Conservation (phyloP, 92 coral and sea anemone genomes). For the Porites cylindrica region DNA sequence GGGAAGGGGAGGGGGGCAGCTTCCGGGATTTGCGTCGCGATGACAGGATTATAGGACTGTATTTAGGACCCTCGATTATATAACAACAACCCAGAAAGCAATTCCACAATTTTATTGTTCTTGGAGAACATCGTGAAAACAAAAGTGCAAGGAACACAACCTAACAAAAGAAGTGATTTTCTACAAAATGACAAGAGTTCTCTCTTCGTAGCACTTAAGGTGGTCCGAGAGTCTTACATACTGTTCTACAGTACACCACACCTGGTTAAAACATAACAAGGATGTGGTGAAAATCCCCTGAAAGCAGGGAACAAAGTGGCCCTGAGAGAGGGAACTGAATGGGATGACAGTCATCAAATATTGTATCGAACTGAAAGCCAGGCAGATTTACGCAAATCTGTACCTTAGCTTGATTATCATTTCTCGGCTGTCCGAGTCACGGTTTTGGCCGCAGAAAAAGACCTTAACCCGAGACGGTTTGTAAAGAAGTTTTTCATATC, state of each 20-base stretch:
- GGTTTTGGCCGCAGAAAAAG: too few species aligned
- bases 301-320: neutral
- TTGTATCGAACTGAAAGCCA: too few species aligned
- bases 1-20: too few species aligned
- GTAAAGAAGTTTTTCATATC: too few species aligned
- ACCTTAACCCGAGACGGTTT: too few species aligned
- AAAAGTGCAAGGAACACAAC: constrained; percentile 30
- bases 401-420: too few species aligned
- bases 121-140: constrained; percentile 36
- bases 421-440: too few species aligned
- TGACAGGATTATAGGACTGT: too few species aligned
- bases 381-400: too few species aligned
- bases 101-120: constrained; percentile 53
- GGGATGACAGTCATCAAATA: neutral
- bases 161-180: constrained; percentile 22
- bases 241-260: constrained; percentile 43
- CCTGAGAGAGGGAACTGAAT: neutral
- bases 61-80: too few species aligned
- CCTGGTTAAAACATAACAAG: neutral
- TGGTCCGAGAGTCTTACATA: neutral
- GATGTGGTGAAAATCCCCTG: neutral
- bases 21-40: too few species aligned
- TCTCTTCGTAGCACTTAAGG: neutral
- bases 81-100: neutral
- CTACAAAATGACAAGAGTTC: constrained; percentile 32